These are phyloP conservation scores for Drosophila sulfurigaster DNA, from an alignment of 1,140 invertebrate genomes.

Conservation along the genomic window DNA sequence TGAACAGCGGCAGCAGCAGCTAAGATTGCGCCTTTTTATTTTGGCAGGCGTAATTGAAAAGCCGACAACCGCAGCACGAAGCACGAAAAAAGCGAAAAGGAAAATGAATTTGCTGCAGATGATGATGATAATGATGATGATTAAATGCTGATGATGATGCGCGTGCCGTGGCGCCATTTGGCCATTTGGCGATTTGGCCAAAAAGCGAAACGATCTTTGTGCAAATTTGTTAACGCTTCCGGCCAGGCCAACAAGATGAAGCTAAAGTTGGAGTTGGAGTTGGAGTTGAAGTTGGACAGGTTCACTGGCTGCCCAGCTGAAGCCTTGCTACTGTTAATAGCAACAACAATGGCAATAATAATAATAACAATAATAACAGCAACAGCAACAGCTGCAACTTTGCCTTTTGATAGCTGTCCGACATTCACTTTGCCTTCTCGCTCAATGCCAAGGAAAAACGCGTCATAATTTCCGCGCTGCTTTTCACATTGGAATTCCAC, in stretches of 20 bases:
- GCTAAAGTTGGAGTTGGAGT: slow-evolving; percentile 2
- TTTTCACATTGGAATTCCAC: slow-evolving; percentile 39
- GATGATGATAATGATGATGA: slow-evolving; percentile 27
- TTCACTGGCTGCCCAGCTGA: slow-evolving; percentile 32
- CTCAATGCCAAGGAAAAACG: slow-evolving; percentile 71
- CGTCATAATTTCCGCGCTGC: slow-evolving; percentile 66
- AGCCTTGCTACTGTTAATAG: slow-evolving; percentile 38
- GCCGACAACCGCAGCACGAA: slow-evolving; percentile 32
- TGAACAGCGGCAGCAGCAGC: slow-evolving; percentile 10
- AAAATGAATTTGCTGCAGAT: slow-evolving; percentile 39
- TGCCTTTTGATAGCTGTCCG: slow-evolving; percentile 35
- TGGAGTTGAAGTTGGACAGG: slow-evolving; percentile 21
- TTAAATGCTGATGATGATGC: slow-evolving; percentile 68
- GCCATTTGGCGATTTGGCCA: slow-evolving; percentile 6
- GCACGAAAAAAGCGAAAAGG: slow-evolving; percentile 14
- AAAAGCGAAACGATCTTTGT: slow-evolving; percentile 33
- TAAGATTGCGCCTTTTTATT: slow-evolving; percentile 28
- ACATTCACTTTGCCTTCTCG: slow-evolving; percentile 67
- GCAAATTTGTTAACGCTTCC: slow-evolving; percentile 74
- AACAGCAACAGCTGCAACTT: slow-evolving; percentile 44
- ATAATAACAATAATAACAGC: slow-evolving; percentile 5
- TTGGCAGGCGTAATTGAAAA: slow-evolving; percentile 51
- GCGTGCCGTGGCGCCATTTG: slow-evolving; percentile 72
- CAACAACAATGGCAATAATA: slow-evolving; percentile 17
- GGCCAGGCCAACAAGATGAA: slow-evolving; percentile 40